phyloP scores from a whole-genome alignment of 1,140 invertebrate genomes.

The Trichogramma pretiosum region DNA sequence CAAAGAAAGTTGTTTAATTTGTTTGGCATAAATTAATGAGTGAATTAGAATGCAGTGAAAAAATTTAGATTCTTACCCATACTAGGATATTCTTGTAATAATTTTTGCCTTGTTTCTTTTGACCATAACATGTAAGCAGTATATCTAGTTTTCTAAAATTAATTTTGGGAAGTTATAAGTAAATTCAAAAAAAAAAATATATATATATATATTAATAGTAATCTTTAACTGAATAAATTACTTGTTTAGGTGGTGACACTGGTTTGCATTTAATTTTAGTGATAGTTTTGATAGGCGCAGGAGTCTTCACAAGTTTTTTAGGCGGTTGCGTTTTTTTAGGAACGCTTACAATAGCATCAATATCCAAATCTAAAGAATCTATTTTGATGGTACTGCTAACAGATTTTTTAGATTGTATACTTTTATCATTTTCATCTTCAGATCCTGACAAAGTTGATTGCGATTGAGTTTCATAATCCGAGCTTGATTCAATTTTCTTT shows the following conservation, averaged over 20 bases:
- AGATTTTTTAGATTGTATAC: constrained; percentile 10
- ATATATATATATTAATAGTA: not conserved
- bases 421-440: constrained; percentile 11
- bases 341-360: constrained; percentile 2
- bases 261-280: constrained; percentile 4
- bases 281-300: constrained; percentile 57
- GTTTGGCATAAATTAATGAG: too few relatives aligned
- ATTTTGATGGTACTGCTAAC: constrained; percentile 7
- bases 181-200: too few relatives aligned
- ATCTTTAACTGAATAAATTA: constrained; percentile 29
- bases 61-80: constrained; percentile 58
- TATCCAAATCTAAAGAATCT: constrained; percentile 5
- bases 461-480: constrained; percentile 18
- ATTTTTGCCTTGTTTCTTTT: constrained; percentile 66
- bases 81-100: constrained; percentile 63
- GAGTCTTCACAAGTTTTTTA: constrained; percentile 35
- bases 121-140: constrained; percentile 89
- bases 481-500: constrained; percentile 16
- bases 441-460: constrained; percentile 17
- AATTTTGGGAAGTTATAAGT: too few relatives aligned
- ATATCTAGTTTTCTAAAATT: constrained; percentile 61
- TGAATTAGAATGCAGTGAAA: constrained; percentile 70
- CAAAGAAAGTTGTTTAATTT: too few relatives aligned
- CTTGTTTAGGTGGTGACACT: constrained; percentile 48
- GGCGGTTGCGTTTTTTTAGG: constrained; percentile 5